A percentile compares a stretch with the other conserved stretches of the same genome.
Conservation (phyloP, 1,140 invertebrate species). For the Ptiloglossa arizonensis region DNA sequence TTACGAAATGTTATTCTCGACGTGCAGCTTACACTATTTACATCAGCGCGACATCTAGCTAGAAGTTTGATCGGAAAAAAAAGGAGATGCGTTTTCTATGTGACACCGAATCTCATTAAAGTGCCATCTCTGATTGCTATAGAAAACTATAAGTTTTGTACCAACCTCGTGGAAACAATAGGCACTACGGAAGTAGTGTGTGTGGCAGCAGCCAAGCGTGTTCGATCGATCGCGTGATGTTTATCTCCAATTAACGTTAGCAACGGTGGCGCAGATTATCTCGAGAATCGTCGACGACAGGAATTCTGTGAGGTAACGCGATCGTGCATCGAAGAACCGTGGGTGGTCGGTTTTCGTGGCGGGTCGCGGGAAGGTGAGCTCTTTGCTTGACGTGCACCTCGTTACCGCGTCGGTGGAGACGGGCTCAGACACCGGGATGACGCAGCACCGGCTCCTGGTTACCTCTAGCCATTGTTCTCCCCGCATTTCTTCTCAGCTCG, state of each 20-base stretch:
- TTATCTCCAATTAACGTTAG: slow-evolving; percentile 16
- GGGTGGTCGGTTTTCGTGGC: slow-evolving; percentile 61
- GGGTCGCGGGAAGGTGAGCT: slow-evolving; percentile 55
- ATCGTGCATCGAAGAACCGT: slow-evolving; percentile 26
- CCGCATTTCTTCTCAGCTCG: slow-evolving; percentile 79
- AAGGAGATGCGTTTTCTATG: no score
- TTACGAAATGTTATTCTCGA: no score
- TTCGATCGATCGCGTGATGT: neutral
- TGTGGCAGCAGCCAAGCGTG: no score
- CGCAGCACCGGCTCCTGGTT: slow-evolving; percentile 77
- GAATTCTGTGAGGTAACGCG: slow-evolving; percentile 21
- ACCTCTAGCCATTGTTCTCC: slow-evolving; percentile 78
- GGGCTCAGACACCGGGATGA: slow-evolving; percentile 74
- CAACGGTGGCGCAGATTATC: neutral
- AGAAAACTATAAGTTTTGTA: neutral
- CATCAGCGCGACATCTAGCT: no score
- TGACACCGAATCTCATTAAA: no score
- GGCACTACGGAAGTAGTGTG: neutral
- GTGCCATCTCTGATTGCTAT: neutral
- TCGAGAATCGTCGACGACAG: neutral
- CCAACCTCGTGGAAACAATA: neutral
- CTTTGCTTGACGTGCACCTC: slow-evolving; percentile 61
- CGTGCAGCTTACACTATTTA: no score
- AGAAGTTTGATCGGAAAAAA: no score
- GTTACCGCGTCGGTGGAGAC: slow-evolving; percentile 72